Evolutionary conservation across 2,797 vertebrate species (phyloP).

Genomic region (Poecilia gillii): DNA sequence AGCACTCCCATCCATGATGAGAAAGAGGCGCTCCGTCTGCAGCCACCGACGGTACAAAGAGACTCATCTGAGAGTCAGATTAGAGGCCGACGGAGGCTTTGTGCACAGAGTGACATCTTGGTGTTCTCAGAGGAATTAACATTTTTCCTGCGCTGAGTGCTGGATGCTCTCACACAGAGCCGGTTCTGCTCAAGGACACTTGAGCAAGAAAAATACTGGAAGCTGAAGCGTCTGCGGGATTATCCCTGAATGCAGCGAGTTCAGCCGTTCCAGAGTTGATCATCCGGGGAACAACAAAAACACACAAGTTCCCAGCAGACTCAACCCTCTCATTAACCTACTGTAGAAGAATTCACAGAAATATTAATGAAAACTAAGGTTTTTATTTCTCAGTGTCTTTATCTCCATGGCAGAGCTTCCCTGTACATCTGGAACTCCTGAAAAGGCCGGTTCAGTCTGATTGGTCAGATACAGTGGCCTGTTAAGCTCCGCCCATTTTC

Average conservation of each 20-base stretch:
- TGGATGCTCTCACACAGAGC: slow-evolving; percentile 27
- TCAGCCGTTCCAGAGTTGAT: background rate
- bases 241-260: slow-evolving; percentile 29
- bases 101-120: slow-evolving; percentile 30
- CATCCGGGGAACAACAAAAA: background rate
- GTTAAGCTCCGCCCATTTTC: background rate
- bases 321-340: background rate
- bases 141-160: slow-evolving; percentile 16
- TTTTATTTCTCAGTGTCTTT: background rate
- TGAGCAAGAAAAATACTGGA: slow-evolving; percentile 41
- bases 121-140: slow-evolving; percentile 33
- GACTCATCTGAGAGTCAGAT: slow-evolving; percentile 35
- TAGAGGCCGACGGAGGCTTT: slow-evolving; percentile 32
- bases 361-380: background rate
- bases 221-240: slow-evolving; percentile 5
- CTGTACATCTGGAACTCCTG: background rate
- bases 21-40: slow-evolving; percentile 37
- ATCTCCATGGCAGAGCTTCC: background rate
- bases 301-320: background rate
- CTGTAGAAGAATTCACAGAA: background rate
- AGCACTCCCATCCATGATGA: slow-evolving; percentile 54
- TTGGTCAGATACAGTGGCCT: background rate
- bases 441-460: background rate
- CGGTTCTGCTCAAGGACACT: slow-evolving; percentile 37
- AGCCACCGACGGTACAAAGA: slow-evolving; percentile 26